These are phyloP conservation scores for Odontomachus brunneus DNA, from an alignment of 1,140 invertebrate species.

Conservation along the genomic window DNA sequence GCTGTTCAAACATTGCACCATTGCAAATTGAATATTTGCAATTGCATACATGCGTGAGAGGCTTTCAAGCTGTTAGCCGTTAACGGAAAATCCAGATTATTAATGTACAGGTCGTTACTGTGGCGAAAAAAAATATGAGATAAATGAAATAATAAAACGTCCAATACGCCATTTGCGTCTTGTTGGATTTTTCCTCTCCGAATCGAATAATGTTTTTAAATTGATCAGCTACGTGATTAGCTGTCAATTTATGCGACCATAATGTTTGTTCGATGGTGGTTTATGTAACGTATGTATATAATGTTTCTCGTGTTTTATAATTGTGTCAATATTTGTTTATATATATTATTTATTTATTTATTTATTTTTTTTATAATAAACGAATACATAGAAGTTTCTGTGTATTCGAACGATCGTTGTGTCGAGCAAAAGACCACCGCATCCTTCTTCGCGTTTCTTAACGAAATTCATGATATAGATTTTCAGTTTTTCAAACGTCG, in stretches of 20 bases:
- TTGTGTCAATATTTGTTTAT: not conserved
- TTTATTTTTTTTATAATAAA: too few species aligned
- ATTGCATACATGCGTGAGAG: slow-evolving; percentile 41
- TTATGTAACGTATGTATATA: too few species aligned
- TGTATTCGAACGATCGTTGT: not conserved
- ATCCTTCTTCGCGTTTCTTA: not conserved
- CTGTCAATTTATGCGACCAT: not conserved
- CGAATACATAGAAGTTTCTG: too few species aligned
- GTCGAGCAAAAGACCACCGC: not conserved
- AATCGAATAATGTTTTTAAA: slow-evolving; percentile 12
- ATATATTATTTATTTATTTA: too few species aligned
- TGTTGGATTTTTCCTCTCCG: not conserved
- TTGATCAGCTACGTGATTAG: not conserved
- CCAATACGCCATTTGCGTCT: slow-evolving; percentile 13
- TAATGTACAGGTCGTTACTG: slow-evolving; percentile 26
- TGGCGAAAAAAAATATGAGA: slow-evolving; percentile 21
- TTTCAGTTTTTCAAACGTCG: not conserved
- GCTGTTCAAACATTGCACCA: slow-evolving; percentile 47
- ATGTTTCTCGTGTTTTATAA: too few species aligned
- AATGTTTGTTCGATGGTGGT: not conserved
- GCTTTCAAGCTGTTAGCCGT: slow-evolving; percentile 44
- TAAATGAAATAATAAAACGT: slow-evolving; percentile 31
- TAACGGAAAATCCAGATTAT: slow-evolving; percentile 44
- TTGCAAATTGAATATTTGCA: slow-evolving; percentile 55
- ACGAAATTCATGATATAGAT: not conserved